phyloP scores from a whole-genome alignment of 2,113 vertebrate genomes.

The Rissa tridactyla region DNA sequence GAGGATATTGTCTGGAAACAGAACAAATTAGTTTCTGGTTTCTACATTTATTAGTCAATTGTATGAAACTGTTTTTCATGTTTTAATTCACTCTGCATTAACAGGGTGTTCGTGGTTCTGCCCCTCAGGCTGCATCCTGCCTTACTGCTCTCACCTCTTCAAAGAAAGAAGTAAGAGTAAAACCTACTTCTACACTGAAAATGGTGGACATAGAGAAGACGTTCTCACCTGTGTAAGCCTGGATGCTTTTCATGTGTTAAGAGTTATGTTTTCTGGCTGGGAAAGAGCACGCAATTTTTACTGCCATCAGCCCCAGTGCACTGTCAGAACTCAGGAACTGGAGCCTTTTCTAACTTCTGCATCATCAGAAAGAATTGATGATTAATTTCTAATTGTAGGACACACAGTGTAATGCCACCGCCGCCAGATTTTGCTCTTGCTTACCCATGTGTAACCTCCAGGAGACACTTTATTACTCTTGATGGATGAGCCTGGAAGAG shows the following conservation, averaged over 20 bases:
- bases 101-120: not conserved
- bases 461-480: constrained; percentile 58
- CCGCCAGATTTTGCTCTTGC: constrained; percentile 3
- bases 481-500: constrained; percentile 57
- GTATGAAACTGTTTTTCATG: not conserved
- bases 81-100: constrained; percentile 25
- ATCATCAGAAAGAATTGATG: constrained; percentile 12
- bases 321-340: not conserved
- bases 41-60: not conserved
- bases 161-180: not conserved
- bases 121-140: not conserved
- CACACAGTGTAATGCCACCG: not conserved
- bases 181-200: not conserved
- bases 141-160: not conserved
- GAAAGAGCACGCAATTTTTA: not conserved
- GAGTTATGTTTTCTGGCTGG: not conserved
- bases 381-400: constrained; percentile 60
- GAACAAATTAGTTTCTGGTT: constrained; percentile 18
- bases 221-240: not conserved
- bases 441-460: constrained; percentile 39
- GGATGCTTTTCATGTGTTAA: not conserved
- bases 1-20: not conserved
- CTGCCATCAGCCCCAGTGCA: accelerated
- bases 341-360: constrained; percentile 9
- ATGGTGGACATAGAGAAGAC: not conserved